A percentile compares a stretch with the other conserved stretches of the same genome.
Evolutionary conservation across 2,888 invertebrate genomes (phyloP).

Genomic region (Orthonychiurus folsomi): DNA sequence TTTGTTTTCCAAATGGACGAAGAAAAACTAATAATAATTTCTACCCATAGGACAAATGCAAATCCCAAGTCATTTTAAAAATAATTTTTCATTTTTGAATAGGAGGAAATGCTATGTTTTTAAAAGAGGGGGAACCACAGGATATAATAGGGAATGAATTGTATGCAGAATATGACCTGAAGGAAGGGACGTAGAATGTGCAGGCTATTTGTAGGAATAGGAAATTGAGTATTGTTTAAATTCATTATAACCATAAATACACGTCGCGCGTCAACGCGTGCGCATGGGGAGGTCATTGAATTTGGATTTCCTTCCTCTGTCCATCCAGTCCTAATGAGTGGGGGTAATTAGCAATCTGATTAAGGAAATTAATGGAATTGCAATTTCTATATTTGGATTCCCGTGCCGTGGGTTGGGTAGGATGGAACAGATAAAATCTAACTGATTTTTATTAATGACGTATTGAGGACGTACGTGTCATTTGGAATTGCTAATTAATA

Average conservation of each 20-base stretch:
- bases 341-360: too few species aligned
- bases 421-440: too few species aligned
- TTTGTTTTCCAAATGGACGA: not conserved
- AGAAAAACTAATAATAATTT: not conserved
- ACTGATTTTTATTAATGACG: too few species aligned
- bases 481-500: too few species aligned
- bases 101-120: not conserved
- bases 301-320: too few species aligned
- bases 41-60: not conserved
- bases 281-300: too few species aligned
- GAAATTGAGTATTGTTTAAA: not conserved
- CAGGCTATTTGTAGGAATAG: not conserved
- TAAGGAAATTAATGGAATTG: too few species aligned
- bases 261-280: too few species aligned
- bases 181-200: not conserved
- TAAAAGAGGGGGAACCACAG: not conserved
- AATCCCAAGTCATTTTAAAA: not conserved
- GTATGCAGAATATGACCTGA: not conserved
- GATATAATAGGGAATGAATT: not conserved
- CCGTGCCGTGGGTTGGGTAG: too few species aligned
- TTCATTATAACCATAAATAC: not conserved
- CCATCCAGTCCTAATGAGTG: too few species aligned
- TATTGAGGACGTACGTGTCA: too few species aligned
- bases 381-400: too few species aligned
- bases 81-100: not conserved